phyloP scores from a whole-genome alignment of 2,888 invertebrate species.

The Gymnosoma rotundatum region DNA sequence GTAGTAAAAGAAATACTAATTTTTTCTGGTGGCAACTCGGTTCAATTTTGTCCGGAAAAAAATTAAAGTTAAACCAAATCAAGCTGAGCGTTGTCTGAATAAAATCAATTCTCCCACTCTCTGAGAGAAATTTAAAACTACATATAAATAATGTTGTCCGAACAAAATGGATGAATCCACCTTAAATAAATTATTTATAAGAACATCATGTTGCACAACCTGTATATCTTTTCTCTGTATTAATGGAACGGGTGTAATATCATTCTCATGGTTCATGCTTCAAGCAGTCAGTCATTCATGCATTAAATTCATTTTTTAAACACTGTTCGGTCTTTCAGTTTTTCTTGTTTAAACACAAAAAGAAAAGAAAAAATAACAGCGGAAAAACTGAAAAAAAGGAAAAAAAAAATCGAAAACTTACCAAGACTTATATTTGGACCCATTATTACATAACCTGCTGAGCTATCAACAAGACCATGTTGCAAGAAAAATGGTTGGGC shows the following conservation, averaged over 20 bases:
- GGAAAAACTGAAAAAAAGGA: background rate
- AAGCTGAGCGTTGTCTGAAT: no score
- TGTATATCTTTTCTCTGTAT: background rate
- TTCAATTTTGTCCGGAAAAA: no score
- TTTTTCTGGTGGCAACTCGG: no score
- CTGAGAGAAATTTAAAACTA: no score
- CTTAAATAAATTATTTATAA: no score
- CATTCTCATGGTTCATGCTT: background rate
- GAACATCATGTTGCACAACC: no score
- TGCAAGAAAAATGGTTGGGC: slow-evolving; percentile 85
- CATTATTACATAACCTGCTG: slow-evolving; percentile 89
- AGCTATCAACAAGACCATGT: slow-evolving; percentile 89
- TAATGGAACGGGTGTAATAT: slow-evolving; percentile 24
- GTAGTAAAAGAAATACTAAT: no score
- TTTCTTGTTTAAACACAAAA: slow-evolving; percentile 8
- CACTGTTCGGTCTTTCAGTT: background rate
- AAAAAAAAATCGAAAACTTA: slow-evolving; percentile 73
- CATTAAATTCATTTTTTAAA: slow-evolving; percentile 32
- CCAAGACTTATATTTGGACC: slow-evolving; percentile 85
- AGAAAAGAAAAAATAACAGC: background rate
- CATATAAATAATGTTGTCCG: no score
- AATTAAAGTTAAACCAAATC: no score
- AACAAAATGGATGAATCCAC: no score
- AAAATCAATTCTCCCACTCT: no score
- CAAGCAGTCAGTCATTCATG: slow-evolving; percentile 32